Base-by-base conservation (phyloP, 1,140 invertebrate species). In the Diuraphis noxia region DNA sequence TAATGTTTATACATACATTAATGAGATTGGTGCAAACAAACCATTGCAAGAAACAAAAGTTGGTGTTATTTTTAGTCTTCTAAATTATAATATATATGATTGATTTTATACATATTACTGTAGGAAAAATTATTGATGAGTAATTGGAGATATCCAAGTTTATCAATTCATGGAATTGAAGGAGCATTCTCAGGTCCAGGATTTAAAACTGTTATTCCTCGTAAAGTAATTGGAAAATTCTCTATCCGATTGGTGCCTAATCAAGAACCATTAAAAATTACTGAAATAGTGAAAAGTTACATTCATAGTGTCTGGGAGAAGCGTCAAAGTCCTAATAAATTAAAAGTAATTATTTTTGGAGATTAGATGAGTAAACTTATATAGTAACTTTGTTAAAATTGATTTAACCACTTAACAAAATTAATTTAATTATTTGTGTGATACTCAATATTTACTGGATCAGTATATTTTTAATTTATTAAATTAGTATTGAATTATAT, bases 221-320 rank as follows among this genome's bases (percentile, higher is more conserved):
- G 96, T 72, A 99, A 98, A 94, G 98, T 99, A 0, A 97, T 96
- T 93, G 98, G 98, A 49, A 99, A 99, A 94, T 99, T 99, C 94
- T 99, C 98, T 0, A 97, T 99, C 92, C 96, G 99, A 92, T 96
- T 99, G 93, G 98, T 99, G 0, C 98, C 98, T 2, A 95, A 99
- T 93, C 98, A 99, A 95, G 95, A 96, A 77, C 97, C 98, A 2
- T 95, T 96, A 56, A 95, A 96, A 93, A 95, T 98, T 49, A 96
- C 96, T 91, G 94, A 97, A 92, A 95, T 96, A 85, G 97, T 98
- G 2, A 94, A 95, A 21, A 95, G 95, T 36, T 96, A 98, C 94
- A 93, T 99, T 23, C 94, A 95, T 49, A 95, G 97, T 88, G 94
- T 95, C 91, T 96, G 95, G 94, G 94, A 94, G 56, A 94, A 96